phyloP scores from a whole-genome alignment of 2,888 invertebrate species.

The Phalera bucephala region DNA sequence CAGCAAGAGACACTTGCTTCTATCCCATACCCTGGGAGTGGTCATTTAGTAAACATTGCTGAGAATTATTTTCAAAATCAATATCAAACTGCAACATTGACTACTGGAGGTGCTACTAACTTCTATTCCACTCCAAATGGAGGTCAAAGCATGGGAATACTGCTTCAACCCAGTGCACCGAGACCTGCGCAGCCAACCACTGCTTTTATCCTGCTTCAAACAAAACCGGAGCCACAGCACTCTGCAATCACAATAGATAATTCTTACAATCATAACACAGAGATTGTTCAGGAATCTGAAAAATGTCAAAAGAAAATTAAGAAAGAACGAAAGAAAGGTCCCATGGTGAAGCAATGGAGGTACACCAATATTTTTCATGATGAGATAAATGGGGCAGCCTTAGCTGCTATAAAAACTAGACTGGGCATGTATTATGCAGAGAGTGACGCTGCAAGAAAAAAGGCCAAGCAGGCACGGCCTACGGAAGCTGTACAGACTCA shows the following conservation, averaged over 20 bases:
- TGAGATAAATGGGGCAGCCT: conserved; percentile 78
- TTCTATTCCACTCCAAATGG: conserved; percentile 74
- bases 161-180: conserved; percentile 63
- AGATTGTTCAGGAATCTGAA: conserved; percentile 39
- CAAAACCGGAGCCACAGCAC: conserved; percentile 66
- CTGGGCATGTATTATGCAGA: conserved; percentile 79
- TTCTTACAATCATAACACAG: conserved; percentile 46
- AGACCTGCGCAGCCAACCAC: conserved; percentile 65
- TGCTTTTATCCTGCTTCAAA: conserved; percentile 71
- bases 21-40: conserved; percentile 70
- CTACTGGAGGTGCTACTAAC: conserved; percentile 59
- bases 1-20: conserved; percentile 62
- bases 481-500: conserved; percentile 60
- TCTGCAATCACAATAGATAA: conserved; percentile 55
- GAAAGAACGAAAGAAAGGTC: conserved; percentile 70
- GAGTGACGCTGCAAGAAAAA: conserved; percentile 75
- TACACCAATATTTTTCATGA: conserved; percentile 83
- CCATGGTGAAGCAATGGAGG: conserved; percentile 80
- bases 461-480: conserved; percentile 64
- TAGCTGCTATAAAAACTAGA: conserved; percentile 79
- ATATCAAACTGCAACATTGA: conserved; percentile 64
- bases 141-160: conserved; percentile 69
- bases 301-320: conserved; percentile 61
- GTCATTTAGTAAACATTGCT: conserved; percentile 74
- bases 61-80: conserved; percentile 80